phyloP scores from a whole-genome alignment of 1,140 invertebrate species.

The Sipha flava region DNA sequence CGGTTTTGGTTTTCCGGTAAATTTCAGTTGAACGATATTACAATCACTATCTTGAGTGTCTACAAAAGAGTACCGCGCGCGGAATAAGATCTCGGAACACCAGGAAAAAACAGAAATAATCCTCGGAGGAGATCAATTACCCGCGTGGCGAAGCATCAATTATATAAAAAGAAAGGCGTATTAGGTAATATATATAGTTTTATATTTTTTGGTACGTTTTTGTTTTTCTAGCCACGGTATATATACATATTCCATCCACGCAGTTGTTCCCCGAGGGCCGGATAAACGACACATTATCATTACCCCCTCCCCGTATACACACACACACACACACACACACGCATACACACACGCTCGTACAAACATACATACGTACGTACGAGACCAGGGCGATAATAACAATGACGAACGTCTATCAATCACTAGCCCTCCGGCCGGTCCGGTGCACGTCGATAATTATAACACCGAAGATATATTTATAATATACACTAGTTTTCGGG shows the following conservation, averaged over 20 bases:
- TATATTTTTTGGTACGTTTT: constrained; percentile 12
- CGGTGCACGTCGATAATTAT: constrained; percentile 32
- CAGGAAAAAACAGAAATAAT: not conserved
- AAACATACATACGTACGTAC: not conserved
- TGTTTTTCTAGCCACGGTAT: not conserved
- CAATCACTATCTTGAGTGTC: no score
- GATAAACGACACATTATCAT: constrained; percentile 31
- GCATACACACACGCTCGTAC: no score
- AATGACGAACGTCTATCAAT: constrained; percentile 33
- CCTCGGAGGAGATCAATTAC: not conserved
- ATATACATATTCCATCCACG: not conserved
- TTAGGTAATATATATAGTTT: not conserved
- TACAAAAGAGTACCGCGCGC: not conserved
- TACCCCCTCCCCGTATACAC: no score
- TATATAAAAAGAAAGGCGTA: not conserved
- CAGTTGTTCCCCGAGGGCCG: not conserved
- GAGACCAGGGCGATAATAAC: constrained; percentile 16
- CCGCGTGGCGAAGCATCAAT: not conserved
- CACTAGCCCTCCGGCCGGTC: constrained; percentile 23
- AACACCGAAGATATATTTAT: constrained; percentile 26
- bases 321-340: not conserved
- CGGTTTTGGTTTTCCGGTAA: no score
- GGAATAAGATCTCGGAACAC: not conserved
- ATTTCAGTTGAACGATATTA: no score
- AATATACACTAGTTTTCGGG: constrained; percentile 13